Base-by-base conservation (phyloP, 2,888 invertebrate species). In the Gryllus longicercus region DNA sequence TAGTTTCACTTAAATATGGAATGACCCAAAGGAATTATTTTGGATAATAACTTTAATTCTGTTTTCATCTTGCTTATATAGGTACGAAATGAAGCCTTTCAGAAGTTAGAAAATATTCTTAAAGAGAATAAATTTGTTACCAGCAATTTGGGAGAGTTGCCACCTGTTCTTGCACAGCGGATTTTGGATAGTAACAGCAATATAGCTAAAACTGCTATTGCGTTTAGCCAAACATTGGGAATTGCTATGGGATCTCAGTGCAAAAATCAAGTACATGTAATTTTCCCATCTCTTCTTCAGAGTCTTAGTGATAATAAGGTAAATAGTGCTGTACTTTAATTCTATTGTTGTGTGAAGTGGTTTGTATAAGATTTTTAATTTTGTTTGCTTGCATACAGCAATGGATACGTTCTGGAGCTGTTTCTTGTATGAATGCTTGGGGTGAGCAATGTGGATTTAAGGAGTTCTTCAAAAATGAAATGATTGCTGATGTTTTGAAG, bases 151-250 rank as follows among this genome's bases (percentile, higher is more conserved):
- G 97, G 96, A 0, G 96, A 96, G 85, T 87, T 97, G 74, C 94
- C 96, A 0, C 92, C 94, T 79, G 94, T 94, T 0, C 87, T 98
- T 16, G 92, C 92, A 0, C 91, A 91, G 0, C 90, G 98, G 1
- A 88, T 98, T 21, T 88, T 93, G 0, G 98, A 98, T 86, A 96
- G 96, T 77, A 98, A 98, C 88, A 96, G 95, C 49, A 97, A 96
- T 87, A 91, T 98, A 83, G 96, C 96, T 0, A 94, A 95, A 84
- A 92, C 93, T 21, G 92, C 97, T 0, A 87, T 98, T 76, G 92
- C 92, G 80, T 93, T 98, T 81, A 96, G 96, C 85, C 94, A 96
- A 84, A 90, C 90, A 51, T 88, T 98, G 50, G 95, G 95, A 1
- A 90, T 90, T 0, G 94, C 96, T 0, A 94, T 98, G 92, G 97